Evolutionary conservation across 2,113 vertebrate genomes (phyloP), one percentile per base, ranked within the genome.

Genomic region (Gobio gobio): DNA sequence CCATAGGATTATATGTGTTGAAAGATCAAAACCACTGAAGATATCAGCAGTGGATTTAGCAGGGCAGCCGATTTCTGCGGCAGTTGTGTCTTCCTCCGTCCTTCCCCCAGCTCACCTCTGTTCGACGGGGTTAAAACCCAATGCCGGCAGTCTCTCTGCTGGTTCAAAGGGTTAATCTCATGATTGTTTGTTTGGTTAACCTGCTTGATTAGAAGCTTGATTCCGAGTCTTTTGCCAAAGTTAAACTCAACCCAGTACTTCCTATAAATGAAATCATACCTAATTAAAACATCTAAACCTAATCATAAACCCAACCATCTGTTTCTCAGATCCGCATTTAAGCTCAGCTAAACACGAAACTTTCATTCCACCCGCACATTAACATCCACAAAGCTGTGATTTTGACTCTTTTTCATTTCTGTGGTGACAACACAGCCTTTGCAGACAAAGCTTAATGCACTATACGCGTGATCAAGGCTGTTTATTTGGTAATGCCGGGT

Each of bases 181-280:
- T 85, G 88, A 77, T 89, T 91, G 89, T 92, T 92, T 91, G 90
- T 74, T 74, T 89, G 90, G 92, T 93, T 91, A 59, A 78, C 76
- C 54, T 78, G 54, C 76, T 78, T 59, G 76, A 78, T 73, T 73
- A 40, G 20, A 78, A 78, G 29, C 51, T 59, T 24, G 29, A 78
- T 78, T 24, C 10, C 2, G 20, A 58, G 10, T 43, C 51, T 58
- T 59, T 13, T 58, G 33, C 29, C 76, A 78, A 58, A 78, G 54
- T 59, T 45, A 78, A 78, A 78, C 76, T 58, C 76, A 78, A 78
- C 10, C 72, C 72, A 74, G 72, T 8, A 47, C 43, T 74, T 78
- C 20, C 29, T 40, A 43, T 61, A 73, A 73, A 73, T 73, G 22
- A 73, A 73, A 59, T 78, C 56, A 78, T 43, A 43, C 56, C 56